Evolutionary conservation across 2,797 vertebrate species (phyloP), one percentile per base, ranked within the genome.

Genomic region (Sitta carolinensis): DNA sequence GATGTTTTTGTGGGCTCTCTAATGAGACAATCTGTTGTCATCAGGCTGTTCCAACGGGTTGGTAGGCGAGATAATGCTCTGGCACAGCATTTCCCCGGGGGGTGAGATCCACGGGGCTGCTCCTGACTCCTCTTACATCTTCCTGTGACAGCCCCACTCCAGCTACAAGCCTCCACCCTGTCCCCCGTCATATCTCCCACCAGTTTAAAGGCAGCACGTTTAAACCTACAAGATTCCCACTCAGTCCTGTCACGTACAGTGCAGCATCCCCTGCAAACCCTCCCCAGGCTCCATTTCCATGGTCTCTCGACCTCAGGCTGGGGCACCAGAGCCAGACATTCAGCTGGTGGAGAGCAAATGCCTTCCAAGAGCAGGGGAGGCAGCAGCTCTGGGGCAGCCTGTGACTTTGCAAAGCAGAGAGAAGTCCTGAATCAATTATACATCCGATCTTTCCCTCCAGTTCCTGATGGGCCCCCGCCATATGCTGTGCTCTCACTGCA

Each of bases 241-340:
- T 0, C 1, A 5, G 43, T 5, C 7, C 78, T 38, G 68, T 18
- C 16, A 3, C 0, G 1, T 2, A 1, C 42, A 21, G 52, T 0
- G 1, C 63, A 54, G 40, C 10, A 5, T 7, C 3, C 50, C 58
- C 50, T 9, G 21, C 4, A 16, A 30, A 10, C 4, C 57, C 69
- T 15, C 30, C 40, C 77, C 38, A 1, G 20, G 36, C 61, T 68
- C 51, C 12, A 0, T 20, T 61, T 4, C 9, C 72, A 3, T 0
- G 2, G 8, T 52, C 30, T n/a, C 68, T 43, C 13, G 1, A 4
- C 13, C 45, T 36, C 34, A 15, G 26, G 11, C 0, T 59, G 36
- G 42, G 64, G 40, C 29, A 50, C 17, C 74, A 48, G 42, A 40
- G 45, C n/a, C 83, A 63, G 50, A 15, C 16, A 4, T 13, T 36